Conservation (phyloP, 1,140 invertebrate genomes). For the Rhyzopertha dominica region DNA sequence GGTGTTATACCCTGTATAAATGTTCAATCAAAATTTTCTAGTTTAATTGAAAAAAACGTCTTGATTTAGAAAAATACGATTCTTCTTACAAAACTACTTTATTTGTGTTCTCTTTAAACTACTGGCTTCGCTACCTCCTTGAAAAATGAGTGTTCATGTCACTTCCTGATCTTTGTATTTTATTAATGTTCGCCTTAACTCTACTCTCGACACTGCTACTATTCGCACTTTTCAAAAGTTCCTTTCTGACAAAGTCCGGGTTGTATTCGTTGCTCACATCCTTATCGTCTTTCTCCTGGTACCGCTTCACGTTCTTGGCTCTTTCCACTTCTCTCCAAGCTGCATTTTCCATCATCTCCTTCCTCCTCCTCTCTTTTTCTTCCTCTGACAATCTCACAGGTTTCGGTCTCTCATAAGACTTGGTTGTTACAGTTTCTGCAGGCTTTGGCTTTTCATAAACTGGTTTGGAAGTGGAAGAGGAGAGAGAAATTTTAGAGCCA, state of each 20-base stretch:
- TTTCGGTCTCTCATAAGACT: conserved; percentile 16
- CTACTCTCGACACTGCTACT: conserved; percentile 64
- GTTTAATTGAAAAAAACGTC: too few species aligned
- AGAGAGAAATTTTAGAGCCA: conserved; percentile 43
- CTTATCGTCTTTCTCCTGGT: conserved; percentile 58
- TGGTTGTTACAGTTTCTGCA: neutral
- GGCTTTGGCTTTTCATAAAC: neutral
- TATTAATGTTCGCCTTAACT: conserved; percentile 76
- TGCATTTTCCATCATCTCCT: conserved; percentile 81
- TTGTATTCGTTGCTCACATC: conserved; percentile 51
- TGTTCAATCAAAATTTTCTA: too few species aligned
- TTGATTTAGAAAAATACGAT: conserved; percentile 7
- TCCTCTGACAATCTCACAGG: conserved; percentile 51
- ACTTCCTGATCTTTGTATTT: conserved; percentile 64
- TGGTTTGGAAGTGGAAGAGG: conserved; percentile 4
- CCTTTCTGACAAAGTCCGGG: conserved; percentile 53
- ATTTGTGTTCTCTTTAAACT: conserved; percentile 3
- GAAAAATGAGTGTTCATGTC: conserved; percentile 72
- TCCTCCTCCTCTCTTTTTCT: conserved; percentile 65
- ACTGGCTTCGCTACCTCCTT: conserved; percentile 44
- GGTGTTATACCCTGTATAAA: too few species aligned
- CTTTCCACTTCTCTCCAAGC: conserved; percentile 65
- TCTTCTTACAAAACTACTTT: neutral
- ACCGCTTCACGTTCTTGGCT: conserved; percentile 56
- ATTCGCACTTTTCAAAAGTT: conserved; percentile 63